These are phyloP conservation scores for Zeuzera pyrina DNA, from an alignment of 2,888 invertebrate species.

Conservation along the genomic window DNA sequence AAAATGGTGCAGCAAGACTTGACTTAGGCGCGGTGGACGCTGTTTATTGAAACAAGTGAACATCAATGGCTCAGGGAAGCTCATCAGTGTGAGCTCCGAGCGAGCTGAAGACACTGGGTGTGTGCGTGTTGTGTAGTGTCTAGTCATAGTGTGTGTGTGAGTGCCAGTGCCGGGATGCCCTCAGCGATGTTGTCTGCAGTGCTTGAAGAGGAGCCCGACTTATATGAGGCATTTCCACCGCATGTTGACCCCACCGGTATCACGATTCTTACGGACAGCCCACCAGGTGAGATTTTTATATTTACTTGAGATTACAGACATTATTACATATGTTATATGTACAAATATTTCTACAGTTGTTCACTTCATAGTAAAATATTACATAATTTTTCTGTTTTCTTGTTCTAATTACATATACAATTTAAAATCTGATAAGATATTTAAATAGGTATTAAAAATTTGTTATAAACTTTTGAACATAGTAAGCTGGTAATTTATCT, in stretches of 20 bases:
- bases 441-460: too few relatives aligned
- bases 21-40: constrained; percentile 52
- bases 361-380: too few relatives aligned
- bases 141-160: constrained; percentile 44
- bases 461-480: too few relatives aligned
- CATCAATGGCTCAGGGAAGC: constrained; percentile 55
- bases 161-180: constrained; percentile 60
- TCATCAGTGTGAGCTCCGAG: constrained; percentile 50
- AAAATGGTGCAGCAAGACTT: constrained; percentile 74
- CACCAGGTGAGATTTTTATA: constrained; percentile 70
- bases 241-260: constrained; percentile 88
- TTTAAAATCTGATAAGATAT: too few relatives aligned
- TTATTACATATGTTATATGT: too few relatives aligned
- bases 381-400: too few relatives aligned
- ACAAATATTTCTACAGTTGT: too few relatives aligned
- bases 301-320: too few relatives aligned
- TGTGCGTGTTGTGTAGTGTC: constrained; percentile 61
- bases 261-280: constrained; percentile 78
- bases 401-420: too few relatives aligned
- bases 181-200: constrained; percentile 82
- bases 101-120: constrained; percentile 37
- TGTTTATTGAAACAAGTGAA: constrained; percentile 24
- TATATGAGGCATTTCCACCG: constrained; percentile 85
- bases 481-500: too few relatives aligned
- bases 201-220: constrained; percentile 82